Percentiles rank a stretch among this genome's conserved stretches.
These are phyloP conservation scores for Horisme vitalbata DNA, from an alignment of 2,888 invertebrate species.

Conservation along the genomic window DNA sequence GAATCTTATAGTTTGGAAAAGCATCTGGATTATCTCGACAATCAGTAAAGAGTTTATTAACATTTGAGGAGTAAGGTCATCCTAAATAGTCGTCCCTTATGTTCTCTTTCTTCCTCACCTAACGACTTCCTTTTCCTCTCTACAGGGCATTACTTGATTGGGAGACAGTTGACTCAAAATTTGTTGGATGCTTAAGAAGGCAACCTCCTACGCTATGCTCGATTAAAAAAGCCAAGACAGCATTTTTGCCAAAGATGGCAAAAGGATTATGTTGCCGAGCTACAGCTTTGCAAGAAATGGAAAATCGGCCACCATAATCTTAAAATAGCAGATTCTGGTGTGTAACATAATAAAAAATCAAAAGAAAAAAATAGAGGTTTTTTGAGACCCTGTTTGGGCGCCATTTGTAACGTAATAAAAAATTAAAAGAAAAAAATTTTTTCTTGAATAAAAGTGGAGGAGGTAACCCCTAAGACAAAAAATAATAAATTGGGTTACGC, in stretches of 20 bases:
- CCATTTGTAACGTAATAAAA: too few relatives aligned
- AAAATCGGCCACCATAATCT: neutral
- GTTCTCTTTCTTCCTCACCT: neutral
- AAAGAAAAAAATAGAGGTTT: too few relatives aligned
- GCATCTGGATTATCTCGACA: neutral
- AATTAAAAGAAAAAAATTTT: too few relatives aligned
- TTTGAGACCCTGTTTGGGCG: too few relatives aligned
- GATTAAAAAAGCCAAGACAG: neutral
- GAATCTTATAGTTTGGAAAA: neutral
- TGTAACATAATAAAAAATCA: too few relatives aligned
- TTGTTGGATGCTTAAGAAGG: neutral
- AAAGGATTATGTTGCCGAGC: neutral
- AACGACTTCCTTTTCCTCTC: slow-evolving; percentile 4
- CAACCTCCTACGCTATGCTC: neutral
- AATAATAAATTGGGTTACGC: too few relatives aligned
- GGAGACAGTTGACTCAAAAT: neutral
- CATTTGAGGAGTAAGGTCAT: slow-evolving; percentile 2
- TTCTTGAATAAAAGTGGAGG: too few relatives aligned
- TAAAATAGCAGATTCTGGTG: too few relatives aligned
- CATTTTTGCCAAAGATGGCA: slow-evolving; percentile 3
- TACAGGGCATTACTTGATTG: slow-evolving; percentile 5
- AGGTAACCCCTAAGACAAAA: too few relatives aligned
- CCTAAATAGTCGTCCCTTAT: slow-evolving; percentile 1
- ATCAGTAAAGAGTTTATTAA: slow-evolving; percentile 42
- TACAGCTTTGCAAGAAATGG: neutral